A percentile compares a stretch with the other conserved stretches of the same genome.
Conservation (phyloP, 2,797 vertebrate genomes). For the Chrysocyon brachyurus region DNA sequence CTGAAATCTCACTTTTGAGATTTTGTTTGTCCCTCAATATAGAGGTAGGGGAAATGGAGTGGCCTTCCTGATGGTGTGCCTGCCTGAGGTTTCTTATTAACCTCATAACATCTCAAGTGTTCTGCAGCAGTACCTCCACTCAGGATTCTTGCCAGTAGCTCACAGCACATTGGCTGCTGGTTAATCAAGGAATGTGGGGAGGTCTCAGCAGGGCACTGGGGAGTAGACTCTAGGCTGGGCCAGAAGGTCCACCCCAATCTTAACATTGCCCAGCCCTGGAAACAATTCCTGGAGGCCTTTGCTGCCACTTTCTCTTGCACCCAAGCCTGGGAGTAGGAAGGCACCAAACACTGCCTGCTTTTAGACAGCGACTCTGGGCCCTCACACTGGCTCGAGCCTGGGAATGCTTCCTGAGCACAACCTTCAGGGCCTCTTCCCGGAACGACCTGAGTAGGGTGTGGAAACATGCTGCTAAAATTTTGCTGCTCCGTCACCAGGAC, state of each 20-base stretch:
- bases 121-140: not conserved
- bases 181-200: not conserved
- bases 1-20: not conserved
- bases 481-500: not conserved
- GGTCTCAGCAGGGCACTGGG: accelerated
- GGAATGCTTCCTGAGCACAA: not conserved
- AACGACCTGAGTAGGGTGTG: not conserved
- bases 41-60: not conserved
- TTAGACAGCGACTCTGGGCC: not conserved
- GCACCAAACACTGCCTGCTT: not conserved
- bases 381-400: not conserved
- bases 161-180: not conserved
- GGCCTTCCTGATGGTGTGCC: not conserved
- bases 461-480: not conserved
- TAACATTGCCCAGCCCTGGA: not conserved
- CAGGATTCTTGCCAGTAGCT: not conserved
- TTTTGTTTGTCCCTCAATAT: not conserved
- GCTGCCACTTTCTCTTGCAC: not conserved
- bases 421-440: not conserved
- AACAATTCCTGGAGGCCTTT: not conserved
- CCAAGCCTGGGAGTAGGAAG: not conserved
- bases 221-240: not conserved
- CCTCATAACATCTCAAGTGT: not conserved
- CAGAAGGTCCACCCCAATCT: not conserved
- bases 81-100: not conserved